These are phyloP conservation scores for Sialia sialis DNA, from an alignment of 2,113 vertebrate species.

Conservation along the genomic window DNA sequence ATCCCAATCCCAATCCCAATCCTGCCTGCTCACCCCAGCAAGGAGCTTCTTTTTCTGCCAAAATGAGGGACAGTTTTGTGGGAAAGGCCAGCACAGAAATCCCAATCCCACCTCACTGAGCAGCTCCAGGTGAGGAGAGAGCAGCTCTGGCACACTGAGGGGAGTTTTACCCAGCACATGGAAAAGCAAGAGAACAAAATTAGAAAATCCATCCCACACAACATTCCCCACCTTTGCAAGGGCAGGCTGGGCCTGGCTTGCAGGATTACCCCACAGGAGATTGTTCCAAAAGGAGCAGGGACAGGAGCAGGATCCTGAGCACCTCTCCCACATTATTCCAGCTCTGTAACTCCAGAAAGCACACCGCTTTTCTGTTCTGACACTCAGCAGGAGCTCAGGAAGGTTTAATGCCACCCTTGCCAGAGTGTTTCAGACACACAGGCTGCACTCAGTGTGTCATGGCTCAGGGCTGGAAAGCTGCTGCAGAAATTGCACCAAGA, in stretches of 20 bases:
- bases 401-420: neutral
- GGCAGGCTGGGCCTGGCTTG: neutral
- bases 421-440: neutral
- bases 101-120: fast-evolving
- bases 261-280: fast-evolving
- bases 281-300: fast-evolving
- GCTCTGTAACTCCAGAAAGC: neutral
- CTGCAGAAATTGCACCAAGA: neutral
- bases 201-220: fast-evolving
- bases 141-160: fast-evolving
- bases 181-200: fast-evolving
- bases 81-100: neutral
- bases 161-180: fast-evolving
- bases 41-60: neutral
- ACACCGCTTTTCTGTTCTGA: neutral
- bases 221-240: neutral
- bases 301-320: neutral
- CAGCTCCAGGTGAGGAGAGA: neutral
- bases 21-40: neutral
- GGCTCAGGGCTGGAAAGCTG: neutral
- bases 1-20: neutral
- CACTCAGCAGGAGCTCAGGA: neutral
- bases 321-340: neutral
- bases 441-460: fast-evolving
- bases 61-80: neutral